These are phyloP conservation scores for Hypanus sabinus DNA, from an alignment of 2,113 vertebrate genomes.

Conservation along the genomic window DNA sequence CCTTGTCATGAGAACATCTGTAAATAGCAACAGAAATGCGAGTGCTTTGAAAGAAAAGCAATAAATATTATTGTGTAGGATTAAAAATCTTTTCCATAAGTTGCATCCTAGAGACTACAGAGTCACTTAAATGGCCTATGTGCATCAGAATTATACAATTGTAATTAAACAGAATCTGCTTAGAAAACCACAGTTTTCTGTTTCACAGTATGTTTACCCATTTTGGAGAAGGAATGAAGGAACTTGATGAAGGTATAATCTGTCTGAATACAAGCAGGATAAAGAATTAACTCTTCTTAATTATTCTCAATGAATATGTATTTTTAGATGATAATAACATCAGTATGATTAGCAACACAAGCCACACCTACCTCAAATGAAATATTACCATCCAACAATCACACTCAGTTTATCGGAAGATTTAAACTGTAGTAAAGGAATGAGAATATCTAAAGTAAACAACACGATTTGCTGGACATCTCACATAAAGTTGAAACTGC, in stretches of 20 bases:
- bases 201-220: not conserved
- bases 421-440: not conserved
- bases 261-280: not conserved
- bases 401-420: not conserved
- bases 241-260: not conserved
- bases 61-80: not conserved
- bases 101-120: not conserved
- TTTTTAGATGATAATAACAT: not conserved
- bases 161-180: not conserved
- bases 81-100: not conserved
- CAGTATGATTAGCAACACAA: not conserved
- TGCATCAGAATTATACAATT: not conserved
- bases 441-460: no score
- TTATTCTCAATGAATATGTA: no score
- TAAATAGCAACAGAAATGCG: not conserved
- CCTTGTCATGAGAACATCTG: not conserved
- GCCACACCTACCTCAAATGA: not conserved
- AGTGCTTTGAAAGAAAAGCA: not conserved
- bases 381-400: not conserved
- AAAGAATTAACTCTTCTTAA: not conserved
- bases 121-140: not conserved
- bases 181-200: not conserved
- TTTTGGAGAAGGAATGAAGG: not conserved
- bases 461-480: no score
- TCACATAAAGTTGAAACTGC: no score